Percentiles rank a stretch among this genome's conserved stretches.
Conservation (phyloP, 2,113 vertebrate species). For the Laterallus jamaicensis region DNA sequence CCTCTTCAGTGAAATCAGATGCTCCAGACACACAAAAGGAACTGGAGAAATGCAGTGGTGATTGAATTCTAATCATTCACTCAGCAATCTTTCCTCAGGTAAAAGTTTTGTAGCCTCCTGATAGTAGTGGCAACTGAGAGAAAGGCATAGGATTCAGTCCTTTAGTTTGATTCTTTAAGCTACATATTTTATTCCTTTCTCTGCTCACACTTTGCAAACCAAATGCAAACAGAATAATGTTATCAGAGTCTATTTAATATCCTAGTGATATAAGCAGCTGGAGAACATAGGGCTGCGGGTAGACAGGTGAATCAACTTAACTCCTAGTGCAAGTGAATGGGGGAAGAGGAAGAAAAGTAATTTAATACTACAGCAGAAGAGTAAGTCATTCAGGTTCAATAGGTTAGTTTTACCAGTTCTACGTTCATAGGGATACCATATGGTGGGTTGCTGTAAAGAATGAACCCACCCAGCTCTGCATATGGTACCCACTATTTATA, state of each 20-base stretch:
- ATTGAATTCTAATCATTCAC: neutral
- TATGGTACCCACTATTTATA: constrained; percentile 71
- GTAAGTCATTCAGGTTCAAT: neutral
- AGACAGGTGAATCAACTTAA: constrained; percentile 73
- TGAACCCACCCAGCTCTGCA: constrained; percentile 67
- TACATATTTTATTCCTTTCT: neutral
- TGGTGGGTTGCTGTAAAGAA: constrained; percentile 79
- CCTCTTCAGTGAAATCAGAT: neutral
- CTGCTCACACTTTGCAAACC: neutral
- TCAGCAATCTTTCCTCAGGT: neutral
- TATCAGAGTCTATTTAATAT: neutral
- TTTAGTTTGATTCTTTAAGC: neutral
- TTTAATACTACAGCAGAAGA: neutral
- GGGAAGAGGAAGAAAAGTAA: constrained; percentile 4
- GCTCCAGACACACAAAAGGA: neutral
- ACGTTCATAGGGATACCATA: constrained; percentile 79
- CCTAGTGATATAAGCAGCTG: neutral
- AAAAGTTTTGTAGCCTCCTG: neutral
- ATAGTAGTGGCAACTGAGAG: neutral
- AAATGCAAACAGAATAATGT: neutral
- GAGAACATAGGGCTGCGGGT: constrained; percentile 59
- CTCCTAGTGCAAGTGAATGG: constrained; percentile 65
- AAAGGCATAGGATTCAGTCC: neutral
- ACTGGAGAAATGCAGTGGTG: neutral
- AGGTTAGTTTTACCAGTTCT: constrained; percentile 74